Conservation (phyloP, 2,888 invertebrate genomes). For the Cylloceria caligata region DNA sequence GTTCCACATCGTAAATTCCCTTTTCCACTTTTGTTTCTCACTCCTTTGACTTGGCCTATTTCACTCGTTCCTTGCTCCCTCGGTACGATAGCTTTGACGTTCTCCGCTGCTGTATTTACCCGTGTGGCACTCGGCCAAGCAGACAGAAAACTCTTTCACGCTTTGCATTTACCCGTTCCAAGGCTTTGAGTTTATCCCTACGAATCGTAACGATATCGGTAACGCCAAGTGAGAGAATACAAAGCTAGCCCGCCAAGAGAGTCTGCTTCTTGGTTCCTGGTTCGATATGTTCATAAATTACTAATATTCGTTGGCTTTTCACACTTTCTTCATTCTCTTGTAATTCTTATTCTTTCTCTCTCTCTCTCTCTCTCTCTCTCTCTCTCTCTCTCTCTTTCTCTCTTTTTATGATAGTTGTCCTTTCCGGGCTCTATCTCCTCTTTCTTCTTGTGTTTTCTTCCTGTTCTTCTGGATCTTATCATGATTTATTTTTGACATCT, state of each 20-base stretch:
- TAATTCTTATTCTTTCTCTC: not conserved
- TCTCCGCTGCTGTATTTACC: slow-evolving; percentile 61
- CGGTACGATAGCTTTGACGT: slow-evolving; percentile 63
- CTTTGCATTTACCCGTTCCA: slow-evolving; percentile 38
- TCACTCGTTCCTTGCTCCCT: slow-evolving; percentile 22
- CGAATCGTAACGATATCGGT: slow-evolving; percentile 21
- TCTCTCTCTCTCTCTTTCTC: not conserved
- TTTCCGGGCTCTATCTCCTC: not conserved
- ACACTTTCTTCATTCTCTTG: not conserved
- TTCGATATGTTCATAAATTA: slow-evolving; percentile 24
- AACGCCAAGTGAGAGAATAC: not conserved
- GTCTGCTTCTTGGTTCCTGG: slow-evolving; percentile 8
- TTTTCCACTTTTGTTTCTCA: slow-evolving; percentile 56
- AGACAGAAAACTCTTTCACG: slow-evolving; percentile 9
- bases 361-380: not conserved
- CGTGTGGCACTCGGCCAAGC: slow-evolving; percentile 65
- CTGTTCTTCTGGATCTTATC: slow-evolving; percentile 1
- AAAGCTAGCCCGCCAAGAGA: not conserved
- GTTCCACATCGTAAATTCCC: slow-evolving; percentile 62
- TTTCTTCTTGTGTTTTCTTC: not conserved
- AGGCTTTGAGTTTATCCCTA: slow-evolving; percentile 20
- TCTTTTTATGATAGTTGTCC: not conserved
- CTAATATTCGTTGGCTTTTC: not conserved
- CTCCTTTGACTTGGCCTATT: slow-evolving; percentile 25
- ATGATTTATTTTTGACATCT: slow-evolving; percentile 22